Evolutionary conservation across 2,797 vertebrate genomes (phyloP).

Genomic region (Eulemur coronatus): DNA sequence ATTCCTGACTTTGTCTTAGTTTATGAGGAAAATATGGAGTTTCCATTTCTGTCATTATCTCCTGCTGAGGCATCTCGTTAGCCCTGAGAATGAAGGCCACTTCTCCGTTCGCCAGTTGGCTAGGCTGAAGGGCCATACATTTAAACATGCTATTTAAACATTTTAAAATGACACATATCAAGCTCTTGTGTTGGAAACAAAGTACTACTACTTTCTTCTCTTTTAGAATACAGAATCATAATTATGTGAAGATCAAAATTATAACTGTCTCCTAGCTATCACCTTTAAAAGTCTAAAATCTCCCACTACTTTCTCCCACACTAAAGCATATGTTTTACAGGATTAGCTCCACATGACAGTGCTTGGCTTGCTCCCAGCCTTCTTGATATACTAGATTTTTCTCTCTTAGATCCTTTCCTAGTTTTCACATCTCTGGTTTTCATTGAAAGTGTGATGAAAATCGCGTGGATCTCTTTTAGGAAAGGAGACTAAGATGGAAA

Average conservation of each 20-base stretch:
- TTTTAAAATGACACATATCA: neutral
- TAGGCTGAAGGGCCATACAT: neutral
- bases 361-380: neutral
- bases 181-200: neutral
- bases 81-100: neutral
- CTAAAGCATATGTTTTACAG: neutral
- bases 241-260: neutral
- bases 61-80: neutral
- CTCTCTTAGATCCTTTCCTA: neutral
- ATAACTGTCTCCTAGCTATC: neutral
- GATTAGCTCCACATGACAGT: neutral
- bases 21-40: neutral
- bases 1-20: neutral
- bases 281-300: neutral
- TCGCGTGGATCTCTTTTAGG: neutral
- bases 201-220: neutral
- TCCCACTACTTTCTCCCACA: neutral
- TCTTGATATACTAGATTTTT: neutral
- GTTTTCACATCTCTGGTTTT: slow-evolving; percentile 28
- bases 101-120: neutral
- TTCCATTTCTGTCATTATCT: slow-evolving; percentile 31
- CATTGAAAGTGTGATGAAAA: neutral
- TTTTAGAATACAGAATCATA: neutral
- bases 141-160: neutral
- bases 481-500: neutral